Evolutionary conservation across 2,113 vertebrate species (phyloP), one percentile per base, ranked within the genome.

Genomic region (Coreoperca whiteheadi): DNA sequence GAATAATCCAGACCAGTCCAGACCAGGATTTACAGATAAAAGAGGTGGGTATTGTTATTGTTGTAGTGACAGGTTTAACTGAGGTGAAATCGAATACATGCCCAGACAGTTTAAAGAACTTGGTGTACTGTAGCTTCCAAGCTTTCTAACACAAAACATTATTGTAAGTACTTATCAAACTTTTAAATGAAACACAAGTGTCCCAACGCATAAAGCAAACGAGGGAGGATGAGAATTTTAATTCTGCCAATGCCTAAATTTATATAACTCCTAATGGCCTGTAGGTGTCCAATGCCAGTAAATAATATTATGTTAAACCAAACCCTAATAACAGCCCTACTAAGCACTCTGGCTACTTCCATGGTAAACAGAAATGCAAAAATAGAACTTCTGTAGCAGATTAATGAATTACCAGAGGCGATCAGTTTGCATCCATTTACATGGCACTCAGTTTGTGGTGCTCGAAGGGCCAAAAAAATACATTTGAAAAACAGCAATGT

Each of bases 1-100:
- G 57, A 51, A 81, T 68, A 76, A 69, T 60, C 67, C 74, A 71
- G 75, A 75, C 68, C 70, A 86, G 72, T 56, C 76, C 48, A 77
- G 84, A 77, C 73, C 67, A 72, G 71, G 73, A 81, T 20, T 80
- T 65, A 74, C 25, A 53, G 71, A 88, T 86, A 69, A 90, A 84
- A 89, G 77, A 87, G 9, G 46, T 46, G 61, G 16, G 30, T 77
- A 15, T 41, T 83, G 79, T 79, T 83, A 66, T 65, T 85, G 66
- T 65, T 74, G 70, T 67, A 79, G 48, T 77, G 63, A 72, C 48
- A 74, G 72, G 81, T 87, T n/a, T 82, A 80, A 79, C 30, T n/a
- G 80, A 81, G 50, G 25, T 79, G 41, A 74, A 75, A 56, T 20
- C 39, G 34, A 84, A 74, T 59, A 71, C 59, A 77, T 34, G 78